phyloP scores from a whole-genome alignment of 2,113 vertebrate species.

The Perca fluviatilis region DNA sequence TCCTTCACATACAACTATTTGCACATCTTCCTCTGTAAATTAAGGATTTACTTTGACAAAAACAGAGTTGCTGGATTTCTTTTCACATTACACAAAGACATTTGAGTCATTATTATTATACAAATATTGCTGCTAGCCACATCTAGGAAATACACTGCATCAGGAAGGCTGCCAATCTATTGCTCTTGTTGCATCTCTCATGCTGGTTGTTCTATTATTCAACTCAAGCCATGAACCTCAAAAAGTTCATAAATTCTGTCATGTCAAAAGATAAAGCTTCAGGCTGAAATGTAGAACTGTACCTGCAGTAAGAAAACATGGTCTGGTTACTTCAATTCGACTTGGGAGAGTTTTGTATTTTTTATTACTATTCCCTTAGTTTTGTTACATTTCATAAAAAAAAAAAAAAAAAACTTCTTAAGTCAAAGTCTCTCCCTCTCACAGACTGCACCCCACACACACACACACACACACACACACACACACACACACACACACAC shows the following conservation, averaged over 20 bases:
- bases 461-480: slow-evolving; percentile 3
- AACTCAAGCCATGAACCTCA: background rate
- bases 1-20: too few relatives aligned
- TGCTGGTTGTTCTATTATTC: background rate
- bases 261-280: background rate
- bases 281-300: background rate
- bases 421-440: background rate
- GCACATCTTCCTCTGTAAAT: too few relatives aligned
- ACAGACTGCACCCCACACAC: background rate
- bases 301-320: background rate
- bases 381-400: slow-evolving; percentile 16
- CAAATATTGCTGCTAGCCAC: background rate
- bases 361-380: background rate
- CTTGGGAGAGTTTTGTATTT: background rate
- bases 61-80: too few relatives aligned
- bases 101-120: background rate
- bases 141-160: background rate
- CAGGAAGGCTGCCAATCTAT: background rate
- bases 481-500: slow-evolving; percentile 3
- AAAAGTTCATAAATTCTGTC: background rate
- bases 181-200: background rate
- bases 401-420: background rate
- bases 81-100: too few relatives aligned
- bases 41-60: too few relatives aligned
- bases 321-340: background rate